A percentile compares a stretch with the other conserved stretches of the same genome.
Evolutionary conservation across 2,113 vertebrate species (phyloP).

Genomic region (Bubo scandiacus): DNA sequence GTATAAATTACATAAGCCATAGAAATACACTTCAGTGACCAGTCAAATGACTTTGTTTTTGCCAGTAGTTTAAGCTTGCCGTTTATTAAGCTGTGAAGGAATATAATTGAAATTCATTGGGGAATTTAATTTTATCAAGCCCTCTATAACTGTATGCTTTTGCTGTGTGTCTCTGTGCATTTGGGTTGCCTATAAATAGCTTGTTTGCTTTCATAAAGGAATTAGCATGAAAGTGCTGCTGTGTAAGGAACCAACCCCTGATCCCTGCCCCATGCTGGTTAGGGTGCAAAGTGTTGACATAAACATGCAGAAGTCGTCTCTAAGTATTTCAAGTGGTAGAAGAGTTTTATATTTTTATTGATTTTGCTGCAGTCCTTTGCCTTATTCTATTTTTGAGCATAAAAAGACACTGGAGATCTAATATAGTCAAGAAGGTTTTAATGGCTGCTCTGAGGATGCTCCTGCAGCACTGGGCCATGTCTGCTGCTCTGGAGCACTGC

Average conservation of each 20-base stretch:
- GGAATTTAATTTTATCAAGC: conserved; percentile 35
- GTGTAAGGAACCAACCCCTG: neutral
- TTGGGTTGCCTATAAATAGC: conserved; percentile 1
- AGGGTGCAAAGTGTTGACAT: neutral
- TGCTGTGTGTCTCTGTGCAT: neutral
- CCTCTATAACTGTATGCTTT: neutral
- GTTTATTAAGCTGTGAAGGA: conserved; percentile 22
- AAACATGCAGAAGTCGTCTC: neutral
- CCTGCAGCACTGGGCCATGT: neutral
- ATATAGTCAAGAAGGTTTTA: neutral
- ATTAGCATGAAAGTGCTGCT: neutral
- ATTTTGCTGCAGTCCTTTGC: neutral
- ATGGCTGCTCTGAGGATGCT: neutral
- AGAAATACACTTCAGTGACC: conserved; percentile 20
- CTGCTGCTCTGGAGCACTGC: neutral
- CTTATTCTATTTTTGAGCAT: neutral
- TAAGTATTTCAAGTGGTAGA: neutral
- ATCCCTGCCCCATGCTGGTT: neutral
- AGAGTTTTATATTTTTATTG: neutral
- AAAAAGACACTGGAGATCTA: neutral
- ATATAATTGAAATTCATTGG: conserved; percentile 34
- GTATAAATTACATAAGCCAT: neutral
- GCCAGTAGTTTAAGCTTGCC: neutral
- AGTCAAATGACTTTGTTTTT: conserved; percentile 34
- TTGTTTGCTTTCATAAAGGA: neutral